Evolutionary conservation across 1,140 invertebrate species (phyloP), one percentile per base, ranked within the genome.

Genomic region (Cotesia typhae): DNA sequence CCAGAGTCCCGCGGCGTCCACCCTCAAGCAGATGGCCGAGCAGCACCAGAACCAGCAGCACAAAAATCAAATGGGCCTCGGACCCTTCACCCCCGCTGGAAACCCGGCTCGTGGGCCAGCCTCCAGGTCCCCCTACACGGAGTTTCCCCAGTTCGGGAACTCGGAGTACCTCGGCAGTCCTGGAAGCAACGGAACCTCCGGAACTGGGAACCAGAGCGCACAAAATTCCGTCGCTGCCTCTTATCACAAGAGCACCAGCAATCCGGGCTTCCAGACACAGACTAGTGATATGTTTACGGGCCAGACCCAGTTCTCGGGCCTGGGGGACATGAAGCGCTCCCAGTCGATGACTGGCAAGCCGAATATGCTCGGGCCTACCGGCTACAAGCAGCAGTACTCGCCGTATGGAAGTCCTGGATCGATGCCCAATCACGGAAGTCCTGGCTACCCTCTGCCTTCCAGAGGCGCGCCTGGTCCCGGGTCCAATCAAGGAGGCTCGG

Each of bases 31-130:
- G 79, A 96, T 97, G 95, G 96, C 96, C 4, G 95, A 97, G 81
- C 96, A 98, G 81, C 96, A 98, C 83, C 95, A 97, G 85, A 94
- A 96, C 84, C 96, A 98, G 83, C 95, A 97, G 85, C 94, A 96
- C 84, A 96, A 94, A 82, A 91, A 89, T 72, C 90, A 87, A 47
- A 65, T 88, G 3, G 85, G 86, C 4, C 82, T 88, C 3, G 82
- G 82, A 20, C 83, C 81, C 0, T 88, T 86, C 70, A 87, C 84
- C 61, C 82, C 84, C 0, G 72, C 79, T 1, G 74, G 80, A 14
- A 77, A 82, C 10, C 78, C 81, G 68, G 77, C 82, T 41, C 78
- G 87, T 9, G 83, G 82, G 3, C 83, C 87, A 0, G 85, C 87
- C 1, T 80, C 88, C 0, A 77, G 89, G 5, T 87, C 88, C 7